Percentiles rank a stretch among this genome's conserved stretches.
These are phyloP conservation scores for Agrilus cyanescens DNA, from an alignment of 2,888 invertebrate genomes.

Conservation along the genomic window DNA sequence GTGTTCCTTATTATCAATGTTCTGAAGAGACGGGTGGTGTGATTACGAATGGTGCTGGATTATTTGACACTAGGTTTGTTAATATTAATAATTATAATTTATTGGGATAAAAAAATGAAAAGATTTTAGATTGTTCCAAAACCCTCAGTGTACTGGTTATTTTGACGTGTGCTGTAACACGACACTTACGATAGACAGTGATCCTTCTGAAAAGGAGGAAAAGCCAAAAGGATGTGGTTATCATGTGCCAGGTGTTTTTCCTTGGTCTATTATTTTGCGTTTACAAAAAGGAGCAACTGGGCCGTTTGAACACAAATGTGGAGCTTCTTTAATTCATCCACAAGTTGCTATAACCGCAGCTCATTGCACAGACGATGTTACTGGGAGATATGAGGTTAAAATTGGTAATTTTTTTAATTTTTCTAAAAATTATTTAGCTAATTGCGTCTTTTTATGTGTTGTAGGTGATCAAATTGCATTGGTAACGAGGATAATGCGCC, in stretches of 20 bases:
- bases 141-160: conserved; percentile 34
- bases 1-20: conserved; percentile 13
- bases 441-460: conserved; percentile 46
- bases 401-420: conserved; percentile 6
- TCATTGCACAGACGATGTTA: conserved; percentile 46
- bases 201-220: conserved; percentile 18
- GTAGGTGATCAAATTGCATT: conserved; percentile 46
- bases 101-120: too few species aligned
- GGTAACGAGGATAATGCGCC: conserved; percentile 41
- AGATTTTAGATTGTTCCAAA: conserved; percentile 1
- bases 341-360: conserved; percentile 62
- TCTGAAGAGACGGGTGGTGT: conserved; percentile 8
- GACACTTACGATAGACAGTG: conserved; percentile 17
- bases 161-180: conserved; percentile 41
- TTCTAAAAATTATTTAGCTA: conserved; percentile 59
- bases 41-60: conserved; percentile 7
- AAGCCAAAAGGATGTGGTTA: conserved; percentile 48
- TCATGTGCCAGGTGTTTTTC: conserved; percentile 59
- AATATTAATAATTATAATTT: too few species aligned
- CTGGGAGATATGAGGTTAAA: conserved; percentile 13
- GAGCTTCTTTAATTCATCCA: conserved; percentile 61
- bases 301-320: conserved; percentile 51
- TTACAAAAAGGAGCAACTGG: conserved; percentile 38
- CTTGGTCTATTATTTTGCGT: conserved; percentile 64
- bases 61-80: conserved; percentile 8